phyloP scores from a whole-genome alignment of 2,888 invertebrate species.

The Ormyrus nitidulus region DNA sequence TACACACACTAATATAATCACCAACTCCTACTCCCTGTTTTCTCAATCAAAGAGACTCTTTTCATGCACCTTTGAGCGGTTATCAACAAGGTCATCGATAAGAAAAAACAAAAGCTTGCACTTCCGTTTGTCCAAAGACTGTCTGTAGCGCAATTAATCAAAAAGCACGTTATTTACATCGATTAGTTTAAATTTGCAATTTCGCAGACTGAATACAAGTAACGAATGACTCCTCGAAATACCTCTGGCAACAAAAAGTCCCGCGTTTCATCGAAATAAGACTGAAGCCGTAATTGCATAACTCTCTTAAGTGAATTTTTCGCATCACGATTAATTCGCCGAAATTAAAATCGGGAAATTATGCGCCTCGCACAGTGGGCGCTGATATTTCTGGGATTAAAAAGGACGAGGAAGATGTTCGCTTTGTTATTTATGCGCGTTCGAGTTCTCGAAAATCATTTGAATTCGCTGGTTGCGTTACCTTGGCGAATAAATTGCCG shows the following conservation, averaged over 20 bases:
- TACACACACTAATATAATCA: too few relatives aligned
- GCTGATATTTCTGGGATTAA: too few relatives aligned
- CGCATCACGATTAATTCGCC: neutral
- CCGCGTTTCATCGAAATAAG: conserved; percentile 37
- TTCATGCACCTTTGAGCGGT: too few relatives aligned
- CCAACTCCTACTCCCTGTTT: too few relatives aligned
- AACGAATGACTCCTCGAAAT: conserved; percentile 45
- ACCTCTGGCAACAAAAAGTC: conserved; percentile 48
- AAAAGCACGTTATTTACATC: too few relatives aligned
- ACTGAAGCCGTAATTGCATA: conserved; percentile 17
- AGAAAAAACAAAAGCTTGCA: too few relatives aligned
- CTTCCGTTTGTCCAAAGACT: too few relatives aligned
- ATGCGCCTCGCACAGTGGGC: neutral
- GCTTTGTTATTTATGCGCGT: neutral
- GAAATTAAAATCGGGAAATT: conserved; percentile 1
- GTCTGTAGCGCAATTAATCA: too few relatives aligned
- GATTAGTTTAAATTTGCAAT: too few relatives aligned
- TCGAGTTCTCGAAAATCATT: neutral
- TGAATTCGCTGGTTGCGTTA: neutral
- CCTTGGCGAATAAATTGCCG: neutral
- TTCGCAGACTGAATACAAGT: neutral
- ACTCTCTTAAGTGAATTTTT: conserved; percentile 25
- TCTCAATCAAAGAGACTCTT: too few relatives aligned
- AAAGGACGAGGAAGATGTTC: neutral
- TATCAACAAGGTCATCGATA: too few relatives aligned